Conservation (phyloP, 2,113 vertebrate genomes). For the Mesocricetus auratus region DNA sequence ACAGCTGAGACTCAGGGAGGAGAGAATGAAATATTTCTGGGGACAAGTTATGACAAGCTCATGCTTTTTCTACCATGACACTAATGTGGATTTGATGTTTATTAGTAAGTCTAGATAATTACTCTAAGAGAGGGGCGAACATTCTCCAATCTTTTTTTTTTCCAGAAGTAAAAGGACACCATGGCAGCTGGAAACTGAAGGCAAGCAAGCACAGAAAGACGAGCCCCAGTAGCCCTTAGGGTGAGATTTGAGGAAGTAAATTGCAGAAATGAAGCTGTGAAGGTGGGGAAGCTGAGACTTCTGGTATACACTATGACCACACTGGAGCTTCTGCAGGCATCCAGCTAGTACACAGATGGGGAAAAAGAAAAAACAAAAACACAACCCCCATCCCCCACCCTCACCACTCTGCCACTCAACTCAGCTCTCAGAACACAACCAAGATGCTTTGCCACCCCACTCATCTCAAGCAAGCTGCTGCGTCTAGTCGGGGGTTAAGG, state of each 20-base stretch:
- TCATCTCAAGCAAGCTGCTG: not conserved
- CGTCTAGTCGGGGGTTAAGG: not conserved
- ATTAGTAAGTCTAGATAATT: not conserved
- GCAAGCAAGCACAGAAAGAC: not conserved
- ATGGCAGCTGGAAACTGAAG: not conserved
- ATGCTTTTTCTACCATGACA: slow-evolving; percentile 50
- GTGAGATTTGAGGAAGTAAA: slow-evolving; percentile 78
- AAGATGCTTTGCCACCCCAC: not conserved
- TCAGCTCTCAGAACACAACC: not conserved
- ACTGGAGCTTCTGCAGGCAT: not conserved
- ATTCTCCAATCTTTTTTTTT: slow-evolving; percentile 41
- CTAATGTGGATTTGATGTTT: not conserved
- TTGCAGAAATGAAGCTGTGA: slow-evolving; percentile 78
- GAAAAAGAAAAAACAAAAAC: not conserved
- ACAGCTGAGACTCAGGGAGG: slow-evolving; percentile 40
- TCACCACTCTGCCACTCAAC: not conserved
- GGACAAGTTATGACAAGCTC: slow-evolving; percentile 65
- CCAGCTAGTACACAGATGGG: not conserved
- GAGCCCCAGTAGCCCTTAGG: not conserved
- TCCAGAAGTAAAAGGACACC: slow-evolving; percentile 55
- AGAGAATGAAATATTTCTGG: slow-evolving; percentile 77
- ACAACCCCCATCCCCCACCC: too few relatives aligned
- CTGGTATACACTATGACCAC: slow-evolving; percentile 18
- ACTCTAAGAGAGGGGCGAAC: not conserved
- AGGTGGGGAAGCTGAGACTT: slow-evolving; percentile 58